Percentiles rank a stretch among this genome's conserved stretches.
Conservation (phyloP, 2,113 vertebrate species). For the Chrysemys picta region DNA sequence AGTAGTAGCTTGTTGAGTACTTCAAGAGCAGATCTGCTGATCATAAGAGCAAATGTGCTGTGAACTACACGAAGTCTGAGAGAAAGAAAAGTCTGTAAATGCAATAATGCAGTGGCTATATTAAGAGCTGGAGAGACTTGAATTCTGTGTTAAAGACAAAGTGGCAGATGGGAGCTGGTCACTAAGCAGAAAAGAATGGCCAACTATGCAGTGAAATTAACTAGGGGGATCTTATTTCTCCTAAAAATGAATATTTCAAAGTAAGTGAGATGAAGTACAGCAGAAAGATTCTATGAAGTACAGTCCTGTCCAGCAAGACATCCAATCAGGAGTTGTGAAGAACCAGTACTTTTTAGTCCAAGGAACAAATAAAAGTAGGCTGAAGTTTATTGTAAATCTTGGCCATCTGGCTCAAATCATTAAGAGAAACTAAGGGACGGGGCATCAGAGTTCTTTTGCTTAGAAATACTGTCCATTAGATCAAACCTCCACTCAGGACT, state of each 20-base stretch:
- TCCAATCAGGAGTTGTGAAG: background rate
- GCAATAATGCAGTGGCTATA: background rate
- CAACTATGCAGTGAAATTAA: background rate
- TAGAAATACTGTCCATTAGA: background rate
- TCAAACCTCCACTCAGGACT: background rate
- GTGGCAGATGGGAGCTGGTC: background rate
- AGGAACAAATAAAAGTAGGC: background rate
- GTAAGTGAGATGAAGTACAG: background rate
- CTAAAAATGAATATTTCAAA: background rate
- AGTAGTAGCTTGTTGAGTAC: background rate
- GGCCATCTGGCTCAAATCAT: background rate
- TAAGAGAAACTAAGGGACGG: background rate
- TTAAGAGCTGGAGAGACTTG: background rate
- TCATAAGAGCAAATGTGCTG: fast-evolving
- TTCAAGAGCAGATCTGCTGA: background rate
- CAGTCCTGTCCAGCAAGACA: background rate
- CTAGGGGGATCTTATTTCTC: no score
- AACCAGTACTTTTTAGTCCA: background rate
- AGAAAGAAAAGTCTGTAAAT: background rate
- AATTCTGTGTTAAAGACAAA: background rate
- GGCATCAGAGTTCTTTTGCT: background rate
- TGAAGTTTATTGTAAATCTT: background rate
- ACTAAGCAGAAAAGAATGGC: background rate
- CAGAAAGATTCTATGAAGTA: fast-evolving
- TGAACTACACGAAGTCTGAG: background rate